Base-by-base conservation (phyloP, 2,797 vertebrate species). In the Girardinus metallicus region DNA sequence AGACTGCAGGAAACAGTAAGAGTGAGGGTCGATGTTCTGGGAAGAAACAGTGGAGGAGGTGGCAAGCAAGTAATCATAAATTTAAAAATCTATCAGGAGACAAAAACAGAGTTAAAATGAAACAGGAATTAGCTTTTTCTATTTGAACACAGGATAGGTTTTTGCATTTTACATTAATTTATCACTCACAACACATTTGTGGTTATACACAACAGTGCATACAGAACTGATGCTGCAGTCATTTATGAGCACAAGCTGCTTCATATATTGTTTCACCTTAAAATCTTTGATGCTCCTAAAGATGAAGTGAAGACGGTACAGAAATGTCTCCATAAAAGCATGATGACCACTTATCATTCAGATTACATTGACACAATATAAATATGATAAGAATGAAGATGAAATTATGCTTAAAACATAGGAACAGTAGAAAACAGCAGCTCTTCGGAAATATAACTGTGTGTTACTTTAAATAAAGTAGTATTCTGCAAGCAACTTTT, bases 1-100 rank as follows among this genome's bases (percentile, higher is more conserved):
- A 47, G 77, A 44, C 79, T 77, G 79, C 43, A 53, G 43, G 71
- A 60, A 36, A 72, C 46, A 68, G 73, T 34, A 66, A 72, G 76
- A 47, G 47, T 26, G 26, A 74, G 31, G 74, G 46, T 66, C 29
- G 26, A 66, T 73, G 47, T 46, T 62, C 29, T 43, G 13, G 55
- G 4, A 26, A 43, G 49, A 55, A 62, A 49, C 9, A 53, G 7
- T n/a, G 29, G 0, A 10, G 55, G 9, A 9, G 18, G 43, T n/a
- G 53, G 49, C 51, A 31, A 70, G 9, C 36, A 62, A 7, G 7
- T 2, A 57, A 68, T 60, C 7, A 31, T 57, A 57, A 74, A 80
- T 76, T 51, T 0, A 55, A 79, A 60, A 53, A 29, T 70, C 31
- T 36, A 41, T 68, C 16, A 73, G 74, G n/a, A 26, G 18, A 29